Conservation (phyloP, 2,888 invertebrate genomes). For the Drosophila mayaguana region DNA sequence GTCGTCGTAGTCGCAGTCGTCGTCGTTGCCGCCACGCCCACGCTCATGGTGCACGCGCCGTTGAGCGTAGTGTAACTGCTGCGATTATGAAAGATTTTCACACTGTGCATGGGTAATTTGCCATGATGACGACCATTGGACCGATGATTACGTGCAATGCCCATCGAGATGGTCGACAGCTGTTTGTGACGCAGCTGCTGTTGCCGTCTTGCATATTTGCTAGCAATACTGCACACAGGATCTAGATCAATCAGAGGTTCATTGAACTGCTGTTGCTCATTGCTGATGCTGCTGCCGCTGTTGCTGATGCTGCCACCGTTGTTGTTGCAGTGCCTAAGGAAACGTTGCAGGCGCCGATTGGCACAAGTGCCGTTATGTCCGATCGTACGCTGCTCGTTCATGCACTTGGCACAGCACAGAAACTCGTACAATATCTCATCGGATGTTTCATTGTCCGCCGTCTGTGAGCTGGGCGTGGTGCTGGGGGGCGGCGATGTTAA, state of each 20-base stretch:
- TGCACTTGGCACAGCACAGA: conserved; percentile 85
- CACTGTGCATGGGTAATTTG: conserved; percentile 84
- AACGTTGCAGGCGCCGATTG: conserved; percentile 69
- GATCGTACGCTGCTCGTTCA: conserved; percentile 77
- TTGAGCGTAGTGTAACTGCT: conserved; percentile 61
- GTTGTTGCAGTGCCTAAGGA: conserved; percentile 70
- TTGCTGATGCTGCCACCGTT: conserved; percentile 12
- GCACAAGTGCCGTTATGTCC: conserved; percentile 51
- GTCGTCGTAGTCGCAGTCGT: conserved; percentile 1
- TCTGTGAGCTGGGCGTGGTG: conserved; percentile 27
- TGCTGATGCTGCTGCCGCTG: conserved; percentile 14
- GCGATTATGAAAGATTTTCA: conserved; percentile 84
- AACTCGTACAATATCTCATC: conserved; percentile 84
- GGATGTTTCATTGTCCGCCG: conserved; percentile 29
- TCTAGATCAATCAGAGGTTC: conserved; percentile 57
- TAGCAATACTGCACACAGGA: conserved; percentile 83
- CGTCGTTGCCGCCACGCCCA: conserved; percentile 38
- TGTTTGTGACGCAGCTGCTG: conserved; percentile 73
- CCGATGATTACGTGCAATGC: conserved; percentile 77
- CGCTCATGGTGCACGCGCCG: conserved; percentile 44
- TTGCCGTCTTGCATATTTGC: conserved; percentile 82
- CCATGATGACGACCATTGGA: conserved; percentile 71
- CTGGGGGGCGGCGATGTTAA: conserved; percentile 62
- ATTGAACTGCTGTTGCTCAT: conserved; percentile 41
- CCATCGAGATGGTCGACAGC: conserved; percentile 69